Conservation (phyloP, 2,888 invertebrate species). For the Tachina fera region DNA sequence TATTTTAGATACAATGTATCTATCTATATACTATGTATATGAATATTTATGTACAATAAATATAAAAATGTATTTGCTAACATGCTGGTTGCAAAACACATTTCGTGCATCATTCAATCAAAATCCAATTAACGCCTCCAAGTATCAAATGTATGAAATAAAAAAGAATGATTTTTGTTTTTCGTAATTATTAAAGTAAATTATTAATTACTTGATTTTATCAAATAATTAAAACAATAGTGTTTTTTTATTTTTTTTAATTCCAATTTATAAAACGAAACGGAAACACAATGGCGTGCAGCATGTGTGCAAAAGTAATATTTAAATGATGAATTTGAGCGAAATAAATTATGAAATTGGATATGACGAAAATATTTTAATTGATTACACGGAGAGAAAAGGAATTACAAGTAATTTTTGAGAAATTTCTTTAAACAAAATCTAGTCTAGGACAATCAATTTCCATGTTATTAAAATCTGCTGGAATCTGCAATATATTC, state of each 20-base stretch:
- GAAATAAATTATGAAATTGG: constrained; percentile 48
- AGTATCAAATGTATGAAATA: constrained; percentile 15
- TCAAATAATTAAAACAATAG: constrained; percentile 64
- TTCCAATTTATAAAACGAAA: constrained; percentile 48
- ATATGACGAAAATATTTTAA: constrained; percentile 41
- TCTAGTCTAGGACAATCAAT: no score
- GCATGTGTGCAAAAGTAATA: not conserved
- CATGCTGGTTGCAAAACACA: not conserved
- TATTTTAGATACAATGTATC: no score
- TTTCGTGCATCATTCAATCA: constrained; percentile 15
- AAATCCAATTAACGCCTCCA: constrained; percentile 54
- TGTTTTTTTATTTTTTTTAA: constrained; percentile 9
- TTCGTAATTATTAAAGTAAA: constrained; percentile 36
- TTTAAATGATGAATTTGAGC: constrained; percentile 43
- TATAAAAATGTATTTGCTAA: not conserved
- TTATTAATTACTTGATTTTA: constrained; percentile 63
- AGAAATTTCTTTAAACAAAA: no score
- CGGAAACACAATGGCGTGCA: constrained; percentile 42
- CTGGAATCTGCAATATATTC: not conserved
- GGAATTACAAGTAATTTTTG: not conserved
- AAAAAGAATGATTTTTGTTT: constrained; percentile 7
- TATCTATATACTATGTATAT: not conserved
- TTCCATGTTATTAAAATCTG: no score
- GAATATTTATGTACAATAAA: not conserved
- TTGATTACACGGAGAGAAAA: constrained; percentile 35